Evolutionary conservation across 2,797 vertebrate genomes (phyloP).

Genomic region (Nyctalus aviator): DNA sequence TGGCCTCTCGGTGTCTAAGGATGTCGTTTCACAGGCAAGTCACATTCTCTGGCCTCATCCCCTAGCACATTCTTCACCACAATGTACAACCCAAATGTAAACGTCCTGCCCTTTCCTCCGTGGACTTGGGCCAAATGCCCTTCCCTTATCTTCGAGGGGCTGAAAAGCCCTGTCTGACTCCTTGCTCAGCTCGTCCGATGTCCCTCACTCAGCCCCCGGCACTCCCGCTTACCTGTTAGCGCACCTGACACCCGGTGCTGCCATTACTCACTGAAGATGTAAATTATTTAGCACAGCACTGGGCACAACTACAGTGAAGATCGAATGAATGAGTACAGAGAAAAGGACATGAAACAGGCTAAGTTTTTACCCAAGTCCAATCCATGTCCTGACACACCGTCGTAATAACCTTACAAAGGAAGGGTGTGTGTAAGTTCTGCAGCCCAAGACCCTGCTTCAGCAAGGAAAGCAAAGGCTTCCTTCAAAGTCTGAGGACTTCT

Average conservation of each 20-base stretch:
- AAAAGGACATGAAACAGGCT: background rate
- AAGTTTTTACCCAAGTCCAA: background rate
- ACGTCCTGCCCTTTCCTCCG: background rate
- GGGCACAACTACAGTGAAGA: background rate
- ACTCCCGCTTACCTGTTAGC: rapidly evolving
- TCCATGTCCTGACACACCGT: background rate
- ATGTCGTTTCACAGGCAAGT: background rate
- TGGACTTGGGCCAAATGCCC: background rate
- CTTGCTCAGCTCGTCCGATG: background rate
- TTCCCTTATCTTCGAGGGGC: background rate
- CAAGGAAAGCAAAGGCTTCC: background rate
- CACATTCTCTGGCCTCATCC: background rate
- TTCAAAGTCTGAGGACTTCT: background rate
- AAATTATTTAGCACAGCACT: background rate
- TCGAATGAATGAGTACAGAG: background rate
- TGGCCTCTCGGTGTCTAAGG: background rate
- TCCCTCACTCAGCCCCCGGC: background rate
- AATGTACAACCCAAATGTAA: background rate
- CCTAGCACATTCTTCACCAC: background rate
- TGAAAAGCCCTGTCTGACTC: background rate
- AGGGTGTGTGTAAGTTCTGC: background rate
- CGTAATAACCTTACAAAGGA: background rate
- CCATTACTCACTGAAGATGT: background rate
- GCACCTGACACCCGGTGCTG: background rate
- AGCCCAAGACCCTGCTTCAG: background rate